Percentiles rank a stretch among this genome's conserved stretches.
Evolutionary conservation across 2,797 vertebrate genomes (phyloP).

Genomic region (Phylloscopus collybita): DNA sequence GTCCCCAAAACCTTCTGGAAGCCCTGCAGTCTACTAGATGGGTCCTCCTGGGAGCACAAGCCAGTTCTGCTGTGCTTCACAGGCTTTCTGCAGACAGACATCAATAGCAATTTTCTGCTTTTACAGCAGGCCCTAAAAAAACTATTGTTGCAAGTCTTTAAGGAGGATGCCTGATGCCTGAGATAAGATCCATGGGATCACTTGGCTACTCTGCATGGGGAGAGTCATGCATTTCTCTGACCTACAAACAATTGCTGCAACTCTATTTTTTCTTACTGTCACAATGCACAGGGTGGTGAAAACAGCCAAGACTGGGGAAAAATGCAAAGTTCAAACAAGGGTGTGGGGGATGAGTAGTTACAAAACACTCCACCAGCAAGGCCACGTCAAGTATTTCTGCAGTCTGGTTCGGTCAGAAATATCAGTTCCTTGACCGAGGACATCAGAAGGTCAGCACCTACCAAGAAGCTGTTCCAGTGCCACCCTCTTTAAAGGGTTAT

Average conservation of each 20-base stretch:
- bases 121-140: not conserved
- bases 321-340: not conserved
- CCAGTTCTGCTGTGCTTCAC: not conserved
- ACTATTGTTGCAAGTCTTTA: not conserved
- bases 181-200: not conserved
- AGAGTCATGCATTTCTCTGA: not conserved
- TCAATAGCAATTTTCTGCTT: not conserved
- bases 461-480: not conserved
- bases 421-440: not conserved
- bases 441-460: not conserved
- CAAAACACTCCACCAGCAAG: not conserved
- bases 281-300: not conserved
- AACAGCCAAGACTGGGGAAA: not conserved
- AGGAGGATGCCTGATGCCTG: not conserved
- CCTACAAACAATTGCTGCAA: not conserved
- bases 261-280: not conserved
- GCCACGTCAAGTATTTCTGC: not conserved
- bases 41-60: not conserved
- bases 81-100: not conserved
- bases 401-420: not conserved
- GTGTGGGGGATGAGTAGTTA: not conserved
- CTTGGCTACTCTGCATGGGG: not conserved
- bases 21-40: not conserved
- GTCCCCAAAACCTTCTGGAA: not conserved
- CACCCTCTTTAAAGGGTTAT: not conserved